Evolutionary conservation across 2,797 vertebrate species (phyloP).

Genomic region (Xiphophorus birchmanni): DNA sequence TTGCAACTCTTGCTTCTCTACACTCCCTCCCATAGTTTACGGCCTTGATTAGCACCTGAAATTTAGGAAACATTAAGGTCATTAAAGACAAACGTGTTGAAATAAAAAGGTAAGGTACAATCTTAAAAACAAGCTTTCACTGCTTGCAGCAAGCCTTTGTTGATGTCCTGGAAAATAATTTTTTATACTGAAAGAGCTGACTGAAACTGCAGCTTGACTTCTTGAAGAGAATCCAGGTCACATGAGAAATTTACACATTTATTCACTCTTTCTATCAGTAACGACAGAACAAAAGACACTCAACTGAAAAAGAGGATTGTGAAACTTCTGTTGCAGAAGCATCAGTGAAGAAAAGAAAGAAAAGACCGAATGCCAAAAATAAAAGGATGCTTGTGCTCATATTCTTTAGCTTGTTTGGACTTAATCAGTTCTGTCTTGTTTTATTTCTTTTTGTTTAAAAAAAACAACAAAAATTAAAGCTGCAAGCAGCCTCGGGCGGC

Average conservation of each 20-base stretch:
- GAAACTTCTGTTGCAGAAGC: constrained; percentile 1
- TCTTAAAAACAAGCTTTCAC: background rate
- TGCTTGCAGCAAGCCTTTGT: background rate
- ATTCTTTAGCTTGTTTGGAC: background rate
- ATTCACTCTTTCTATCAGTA: constrained; percentile 3
- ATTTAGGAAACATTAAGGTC: background rate
- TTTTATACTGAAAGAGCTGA: background rate
- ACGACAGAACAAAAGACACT: background rate
- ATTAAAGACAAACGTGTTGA: background rate
- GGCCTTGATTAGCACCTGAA: background rate
- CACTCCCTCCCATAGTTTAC: background rate
- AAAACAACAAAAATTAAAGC: background rate
- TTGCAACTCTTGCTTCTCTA: background rate
- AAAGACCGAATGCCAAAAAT: background rate
- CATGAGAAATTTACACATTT: background rate
- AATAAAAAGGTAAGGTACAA: background rate
- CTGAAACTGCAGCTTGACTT: background rate
- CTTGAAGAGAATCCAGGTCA: constrained; percentile 1
- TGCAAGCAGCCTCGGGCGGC: too few species aligned
- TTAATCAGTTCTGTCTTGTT: background rate
- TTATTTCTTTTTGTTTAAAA: background rate
- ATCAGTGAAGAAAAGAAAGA: background rate
- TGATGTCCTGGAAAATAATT: background rate
- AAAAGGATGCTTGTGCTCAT: background rate
- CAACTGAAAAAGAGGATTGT: constrained; percentile 7